Conservation (phyloP, 2,113 vertebrate genomes). For the Mormoops blainvillei region DNA sequence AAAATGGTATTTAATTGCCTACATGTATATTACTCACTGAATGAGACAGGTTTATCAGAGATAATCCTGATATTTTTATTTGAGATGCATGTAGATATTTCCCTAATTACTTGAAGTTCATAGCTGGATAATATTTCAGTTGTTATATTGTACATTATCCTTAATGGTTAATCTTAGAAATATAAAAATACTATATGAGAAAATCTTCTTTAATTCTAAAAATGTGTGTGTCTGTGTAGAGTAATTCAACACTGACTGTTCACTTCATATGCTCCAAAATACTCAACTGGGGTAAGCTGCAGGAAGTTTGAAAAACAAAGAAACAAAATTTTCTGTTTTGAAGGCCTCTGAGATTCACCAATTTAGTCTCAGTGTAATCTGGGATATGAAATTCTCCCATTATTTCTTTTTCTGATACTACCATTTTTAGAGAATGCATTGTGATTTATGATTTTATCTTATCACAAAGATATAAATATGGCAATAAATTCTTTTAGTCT, state of each 20-base stretch:
- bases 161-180: background rate
- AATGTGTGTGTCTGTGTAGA: background rate
- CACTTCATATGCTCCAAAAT: background rate
- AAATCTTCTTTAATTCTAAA: background rate
- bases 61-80: background rate
- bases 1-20: constrained; percentile 9
- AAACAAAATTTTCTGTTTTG: background rate
- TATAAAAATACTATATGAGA: background rate
- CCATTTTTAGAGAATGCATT: background rate
- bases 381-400: background rate
- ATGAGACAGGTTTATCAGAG: background rate
- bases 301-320: background rate
- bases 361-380: background rate
- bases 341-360: background rate
- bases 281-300: background rate
- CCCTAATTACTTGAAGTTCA: background rate
- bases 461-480: background rate
- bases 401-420: constrained; percentile 1
- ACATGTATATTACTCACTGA: background rate
- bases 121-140: background rate
- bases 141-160: background rate
- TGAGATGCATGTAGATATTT: background rate
- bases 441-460: constrained; percentile 33
- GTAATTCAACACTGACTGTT: background rate
- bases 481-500: background rate